phyloP scores from a whole-genome alignment of 2,797 vertebrate genomes.

The Ctenopoma kingsleyae region DNA sequence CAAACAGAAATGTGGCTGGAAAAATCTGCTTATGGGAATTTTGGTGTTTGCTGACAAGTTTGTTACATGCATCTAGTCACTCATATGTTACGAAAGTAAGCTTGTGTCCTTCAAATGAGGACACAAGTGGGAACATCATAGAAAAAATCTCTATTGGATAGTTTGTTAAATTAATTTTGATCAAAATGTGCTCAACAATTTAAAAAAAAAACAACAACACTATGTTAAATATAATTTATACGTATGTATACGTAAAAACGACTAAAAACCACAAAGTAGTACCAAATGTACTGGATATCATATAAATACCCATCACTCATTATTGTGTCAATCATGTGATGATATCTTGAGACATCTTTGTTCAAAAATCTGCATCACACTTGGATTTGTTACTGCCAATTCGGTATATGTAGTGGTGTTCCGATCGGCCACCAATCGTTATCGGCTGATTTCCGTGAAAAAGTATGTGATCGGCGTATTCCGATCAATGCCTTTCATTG shows the following conservation, averaged over 20 bases:
- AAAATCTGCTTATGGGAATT: background rate
- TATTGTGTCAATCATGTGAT: background rate
- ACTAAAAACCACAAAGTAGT: constrained; percentile 6
- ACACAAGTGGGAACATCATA: background rate
- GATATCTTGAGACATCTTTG: background rate
- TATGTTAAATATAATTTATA: too few relatives aligned
- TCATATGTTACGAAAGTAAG: background rate
- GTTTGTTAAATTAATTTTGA: background rate
- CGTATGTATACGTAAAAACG: background rate
- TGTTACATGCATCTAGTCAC: background rate
- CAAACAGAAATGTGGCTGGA: background rate
- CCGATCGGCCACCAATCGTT: too few relatives aligned
- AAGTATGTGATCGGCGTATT: too few relatives aligned
- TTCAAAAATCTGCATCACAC: background rate
- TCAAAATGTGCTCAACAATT: background rate
- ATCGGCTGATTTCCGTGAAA: too few relatives aligned
- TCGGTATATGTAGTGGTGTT: too few relatives aligned
- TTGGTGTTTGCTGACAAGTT: background rate
- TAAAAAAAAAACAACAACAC: background rate
- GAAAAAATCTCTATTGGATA: background rate
- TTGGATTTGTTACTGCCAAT: background rate
- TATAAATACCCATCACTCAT: background rate
- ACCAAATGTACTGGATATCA: background rate
- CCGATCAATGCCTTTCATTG: too few relatives aligned
- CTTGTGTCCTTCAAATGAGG: background rate